phyloP scores from a whole-genome alignment of 2,113 vertebrate species.

The Ochotona curzoniae region DNA sequence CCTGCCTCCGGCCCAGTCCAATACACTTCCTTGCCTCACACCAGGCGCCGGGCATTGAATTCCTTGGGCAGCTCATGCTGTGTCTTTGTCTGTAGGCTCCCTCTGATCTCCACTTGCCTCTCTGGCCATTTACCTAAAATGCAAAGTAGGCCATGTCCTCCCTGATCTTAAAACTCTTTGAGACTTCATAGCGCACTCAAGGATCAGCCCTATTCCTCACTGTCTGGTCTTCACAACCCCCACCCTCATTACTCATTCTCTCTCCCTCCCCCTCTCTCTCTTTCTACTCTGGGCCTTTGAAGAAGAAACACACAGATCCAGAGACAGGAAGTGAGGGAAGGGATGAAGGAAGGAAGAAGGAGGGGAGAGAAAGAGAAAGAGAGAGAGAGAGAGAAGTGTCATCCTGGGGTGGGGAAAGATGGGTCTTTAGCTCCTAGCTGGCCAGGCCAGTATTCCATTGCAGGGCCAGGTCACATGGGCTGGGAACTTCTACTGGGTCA shows the following conservation, averaged over 20 bases:
- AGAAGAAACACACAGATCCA: neutral
- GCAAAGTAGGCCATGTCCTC: neutral
- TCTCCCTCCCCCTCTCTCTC: too few relatives aligned
- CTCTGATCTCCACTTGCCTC: neutral
- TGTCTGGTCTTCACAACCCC: too few relatives aligned
- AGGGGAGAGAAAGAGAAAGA: too few relatives aligned
- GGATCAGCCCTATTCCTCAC: neutral
- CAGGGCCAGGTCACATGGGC: neutral
- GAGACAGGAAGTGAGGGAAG: neutral
- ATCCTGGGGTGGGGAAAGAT: neutral
- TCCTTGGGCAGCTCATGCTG: neutral
- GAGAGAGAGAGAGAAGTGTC: neutral
- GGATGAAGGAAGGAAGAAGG: neutral
- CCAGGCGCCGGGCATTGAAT: neutral
- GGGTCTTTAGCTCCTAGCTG: neutral
- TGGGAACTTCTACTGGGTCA: neutral
- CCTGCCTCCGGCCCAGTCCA: neutral
- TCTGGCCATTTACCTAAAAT: neutral
- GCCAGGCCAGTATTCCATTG: neutral
- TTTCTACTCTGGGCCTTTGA: neutral
- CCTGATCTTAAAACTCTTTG: neutral
- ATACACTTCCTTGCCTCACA: neutral
- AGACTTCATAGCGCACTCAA: neutral
- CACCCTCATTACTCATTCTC: neutral
- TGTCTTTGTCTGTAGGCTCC: constrained; percentile 10